Conservation (phyloP, 1,140 invertebrate genomes). For the Rhagoletis pomonella region DNA sequence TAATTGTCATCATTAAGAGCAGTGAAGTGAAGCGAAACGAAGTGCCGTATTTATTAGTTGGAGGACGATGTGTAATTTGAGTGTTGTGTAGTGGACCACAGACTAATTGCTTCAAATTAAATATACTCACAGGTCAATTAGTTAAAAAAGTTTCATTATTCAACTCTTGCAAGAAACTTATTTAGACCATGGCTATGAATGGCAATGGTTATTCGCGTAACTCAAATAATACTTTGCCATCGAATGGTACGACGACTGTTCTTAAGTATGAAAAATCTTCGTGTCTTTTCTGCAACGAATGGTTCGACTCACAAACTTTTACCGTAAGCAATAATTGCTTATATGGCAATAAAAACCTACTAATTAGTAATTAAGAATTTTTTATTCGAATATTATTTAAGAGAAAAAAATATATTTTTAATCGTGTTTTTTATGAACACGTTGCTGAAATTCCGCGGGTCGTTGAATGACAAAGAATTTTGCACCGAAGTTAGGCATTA, state of each 20-base stretch:
- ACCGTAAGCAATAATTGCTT: conserved; percentile 71
- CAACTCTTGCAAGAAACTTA: neutral
- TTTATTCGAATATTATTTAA: no score
- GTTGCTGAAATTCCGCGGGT: no score
- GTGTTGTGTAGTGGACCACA: neutral
- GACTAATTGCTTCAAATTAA: neutral
- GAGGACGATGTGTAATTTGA: neutral
- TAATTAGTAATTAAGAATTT: no score
- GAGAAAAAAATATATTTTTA: no score
- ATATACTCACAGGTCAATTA: neutral
- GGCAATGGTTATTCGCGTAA: conserved; percentile 8
- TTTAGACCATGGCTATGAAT: neutral
- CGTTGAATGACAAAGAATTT: no score
- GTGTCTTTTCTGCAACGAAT: conserved; percentile 80
- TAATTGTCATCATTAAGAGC: conserved; percentile 32
- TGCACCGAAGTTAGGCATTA: no score
- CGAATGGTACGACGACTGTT: conserved; percentile 64
- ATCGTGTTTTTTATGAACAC: no score
- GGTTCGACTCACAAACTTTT: conserved; percentile 77
- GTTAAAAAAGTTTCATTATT: no score
- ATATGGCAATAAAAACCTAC: neutral
- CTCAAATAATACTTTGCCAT: neutral
- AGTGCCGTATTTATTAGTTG: neutral
- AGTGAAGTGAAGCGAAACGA: neutral
- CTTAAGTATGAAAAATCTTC: conserved; percentile 74